Evolutionary conservation across 2,113 vertebrate species (phyloP).

Genomic region (Platysternon megacephalum): DNA sequence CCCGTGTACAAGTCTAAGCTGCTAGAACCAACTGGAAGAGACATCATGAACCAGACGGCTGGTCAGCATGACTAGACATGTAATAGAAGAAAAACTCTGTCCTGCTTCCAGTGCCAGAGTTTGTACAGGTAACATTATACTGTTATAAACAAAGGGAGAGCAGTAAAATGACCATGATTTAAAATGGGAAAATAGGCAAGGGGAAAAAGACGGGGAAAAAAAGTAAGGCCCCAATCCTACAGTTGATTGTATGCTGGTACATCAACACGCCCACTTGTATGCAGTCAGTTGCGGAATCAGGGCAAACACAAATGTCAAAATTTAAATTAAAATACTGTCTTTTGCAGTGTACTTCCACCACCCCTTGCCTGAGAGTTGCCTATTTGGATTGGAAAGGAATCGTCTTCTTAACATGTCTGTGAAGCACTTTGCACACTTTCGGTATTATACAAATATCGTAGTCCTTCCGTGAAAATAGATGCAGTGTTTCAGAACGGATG

Average conservation of each 20-base stretch:
- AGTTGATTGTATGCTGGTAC: background rate
- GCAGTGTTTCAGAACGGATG: rapidly evolving
- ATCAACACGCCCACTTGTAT: background rate
- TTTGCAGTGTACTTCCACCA: background rate
- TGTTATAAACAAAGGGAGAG: background rate
- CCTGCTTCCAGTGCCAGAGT: background rate
- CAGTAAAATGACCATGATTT: background rate
- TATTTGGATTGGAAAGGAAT: background rate
- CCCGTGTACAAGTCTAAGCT: background rate
- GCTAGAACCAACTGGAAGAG: background rate
- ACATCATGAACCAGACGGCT: background rate
- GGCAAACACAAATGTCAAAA: background rate
- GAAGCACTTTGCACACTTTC: background rate
- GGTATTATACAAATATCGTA: background rate
- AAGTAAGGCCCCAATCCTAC: background rate
- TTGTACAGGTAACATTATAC: background rate
- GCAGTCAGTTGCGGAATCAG: background rate
- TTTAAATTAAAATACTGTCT: background rate
- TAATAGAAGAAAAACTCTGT: rapidly evolving
- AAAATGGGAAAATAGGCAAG: background rate
- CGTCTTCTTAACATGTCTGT: background rate
- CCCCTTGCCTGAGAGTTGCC: background rate
- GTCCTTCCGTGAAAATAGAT: background rate
- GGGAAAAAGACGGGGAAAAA: background rate
- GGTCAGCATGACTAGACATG: background rate